Base-by-base conservation (phyloP, 2,113 vertebrate species). In the Bostrychus sinensis region DNA sequence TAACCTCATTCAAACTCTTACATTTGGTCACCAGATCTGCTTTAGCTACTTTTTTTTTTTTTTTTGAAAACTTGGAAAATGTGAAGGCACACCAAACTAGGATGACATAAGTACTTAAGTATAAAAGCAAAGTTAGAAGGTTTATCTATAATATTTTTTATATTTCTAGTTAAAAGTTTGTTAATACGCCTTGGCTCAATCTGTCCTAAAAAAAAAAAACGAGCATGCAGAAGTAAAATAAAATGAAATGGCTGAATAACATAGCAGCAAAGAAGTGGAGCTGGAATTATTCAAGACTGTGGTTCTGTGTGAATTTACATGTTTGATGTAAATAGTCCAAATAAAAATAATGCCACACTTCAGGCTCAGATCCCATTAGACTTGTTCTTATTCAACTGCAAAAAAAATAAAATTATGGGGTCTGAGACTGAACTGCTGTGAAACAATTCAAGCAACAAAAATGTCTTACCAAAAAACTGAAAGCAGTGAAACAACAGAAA, bases 401-500 rank as follows among this genome's bases (percentile, higher is more conserved):
- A 23, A 23, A 20, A 5, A 5, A 46, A 10, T 4, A 3, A 23
- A n/a, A n/a, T 11, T 32, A 5, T 30, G 50, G 28, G 26, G n/a
- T 28, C 28, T 34, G n/a, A 30, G 30, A 55, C 53, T 55, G 34
- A 25, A 7, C 12, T 6, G 45, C 22, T 14, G 11, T 48, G 11
- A 48, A 48, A 25, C 14, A 20, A 58, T 38, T 45, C 50, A 14
- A 56, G 50, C 4, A 28, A 56, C 58, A 55, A 28, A n/a, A 34
- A 60, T 42, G 46, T 66, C 46, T 71, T 53, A 65, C 23, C 61
- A 56, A 34, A 55, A 38, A 51, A 85, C 61, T 64, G 41, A 77
- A 74, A 62, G 57, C 26, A 64, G 43, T 48, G 48, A 75, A 66
- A 56, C 13, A 66, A 78, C 46, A 79, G 36, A 76, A 78, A 62